Conservation (phyloP, 2,888 invertebrate species). For the Cantharis nigra region DNA sequence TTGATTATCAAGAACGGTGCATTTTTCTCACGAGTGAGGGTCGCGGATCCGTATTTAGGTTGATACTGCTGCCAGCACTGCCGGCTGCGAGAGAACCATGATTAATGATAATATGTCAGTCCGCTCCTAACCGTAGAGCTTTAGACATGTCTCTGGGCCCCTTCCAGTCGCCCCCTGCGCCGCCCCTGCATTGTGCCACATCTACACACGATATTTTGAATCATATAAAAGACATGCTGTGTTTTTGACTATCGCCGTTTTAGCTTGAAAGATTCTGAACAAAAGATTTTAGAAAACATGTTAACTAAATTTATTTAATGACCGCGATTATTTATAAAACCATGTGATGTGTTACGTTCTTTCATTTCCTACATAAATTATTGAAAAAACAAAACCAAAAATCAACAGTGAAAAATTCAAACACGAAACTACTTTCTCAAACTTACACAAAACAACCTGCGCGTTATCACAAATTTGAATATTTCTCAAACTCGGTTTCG, state of each 20-base stretch:
- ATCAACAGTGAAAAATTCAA: background rate
- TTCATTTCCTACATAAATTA: background rate
- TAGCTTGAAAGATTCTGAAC: slow-evolving; percentile 52
- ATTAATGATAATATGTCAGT: slow-evolving; percentile 57
- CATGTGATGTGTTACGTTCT: background rate
- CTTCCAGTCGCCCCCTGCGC: slow-evolving; percentile 44
- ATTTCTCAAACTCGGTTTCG: background rate
- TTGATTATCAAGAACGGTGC: slow-evolving; percentile 52
- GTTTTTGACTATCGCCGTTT: slow-evolving; percentile 56
- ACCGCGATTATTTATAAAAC: slow-evolving; percentile 10
- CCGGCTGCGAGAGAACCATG: slow-evolving; percentile 54
- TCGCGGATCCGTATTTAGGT: slow-evolving; percentile 54
- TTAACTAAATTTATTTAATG: slow-evolving; percentile 22
- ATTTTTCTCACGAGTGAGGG: slow-evolving; percentile 51
- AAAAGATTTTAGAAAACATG: slow-evolving; percentile 37
- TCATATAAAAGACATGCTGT: slow-evolving; percentile 54
- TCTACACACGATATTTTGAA: slow-evolving; percentile 55
- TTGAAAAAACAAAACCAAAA: background rate
- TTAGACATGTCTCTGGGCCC: slow-evolving; percentile 56
- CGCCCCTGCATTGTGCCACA: slow-evolving; percentile 49
- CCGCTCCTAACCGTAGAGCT: slow-evolving; percentile 56
- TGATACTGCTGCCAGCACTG: slow-evolving; percentile 53
- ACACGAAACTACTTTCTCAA: background rate
- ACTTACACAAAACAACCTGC: background rate
- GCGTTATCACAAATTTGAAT: background rate